Evolutionary conservation across 2,888 invertebrate species (phyloP), one percentile per base, ranked within the genome.

Genomic region (Candidula unifasciata): DNA sequence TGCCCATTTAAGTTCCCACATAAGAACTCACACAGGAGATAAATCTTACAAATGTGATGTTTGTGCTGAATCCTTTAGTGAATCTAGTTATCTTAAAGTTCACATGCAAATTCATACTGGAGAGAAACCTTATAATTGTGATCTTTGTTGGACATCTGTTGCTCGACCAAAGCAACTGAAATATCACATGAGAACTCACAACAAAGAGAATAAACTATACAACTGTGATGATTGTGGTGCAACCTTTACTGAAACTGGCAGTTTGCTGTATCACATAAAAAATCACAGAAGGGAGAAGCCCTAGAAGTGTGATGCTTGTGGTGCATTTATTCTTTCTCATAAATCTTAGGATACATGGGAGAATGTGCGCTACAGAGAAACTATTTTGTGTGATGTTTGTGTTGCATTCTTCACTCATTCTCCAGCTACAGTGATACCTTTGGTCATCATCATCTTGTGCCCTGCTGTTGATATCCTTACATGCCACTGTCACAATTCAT

Each of bases 211-310:
- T n/a, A n/a, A 44, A n/a, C 44, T n/a, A 2, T 73, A 52, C 27
- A 73, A n/a, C 24, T 73, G 73, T 73, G 73, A 73, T 73, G 27
- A 44, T 44, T 73, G 73, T 73, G 73, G 73, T 73, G 10, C 2
- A 8, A 44, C 10, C 6, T 73, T 73, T n/a, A 10, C n/a, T 2
- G 8, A 44, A 2, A 44, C 13, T n/a, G 27, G 24, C 10, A 24
- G 44, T 3, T 10, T 73, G 13, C 37, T n/a, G n/a, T n/a, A n/a
- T 2, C 73, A 73, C n/a, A 44, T n/a, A 44, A 3, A 3, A 1
- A 44, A n/a, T 13, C 73, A 73, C n/a, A n/a, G n/a, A n/a, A 44
- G 27, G 13, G 71, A 44, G n/a, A 73, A 44, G n/a, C 73, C 44
- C 0, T 73, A 44, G 6, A 44, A 21, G n/a, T 73, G 73, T 44